Conservation (phyloP, 2,888 invertebrate species). For the Serripes groenlandicus region DNA sequence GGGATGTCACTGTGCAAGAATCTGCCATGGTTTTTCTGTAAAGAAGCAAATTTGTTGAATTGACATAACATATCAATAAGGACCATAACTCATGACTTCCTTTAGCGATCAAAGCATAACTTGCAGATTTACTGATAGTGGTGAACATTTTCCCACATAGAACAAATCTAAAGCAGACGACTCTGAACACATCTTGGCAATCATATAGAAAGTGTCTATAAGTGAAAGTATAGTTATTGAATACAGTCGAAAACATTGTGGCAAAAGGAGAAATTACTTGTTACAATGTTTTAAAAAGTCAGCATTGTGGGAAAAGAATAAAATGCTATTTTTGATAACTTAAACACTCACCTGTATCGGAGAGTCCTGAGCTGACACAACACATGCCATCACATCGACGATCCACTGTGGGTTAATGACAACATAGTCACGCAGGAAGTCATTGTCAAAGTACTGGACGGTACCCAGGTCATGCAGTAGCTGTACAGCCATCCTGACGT, state of each 20-base stretch:
- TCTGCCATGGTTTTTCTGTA: constrained; percentile 79
- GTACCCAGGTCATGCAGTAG: constrained; percentile 85
- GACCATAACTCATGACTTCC: no score
- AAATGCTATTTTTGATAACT: neutral
- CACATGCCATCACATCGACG: constrained; percentile 85
- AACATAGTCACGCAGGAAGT: constrained; percentile 82
- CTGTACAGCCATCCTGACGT: constrained; percentile 81
- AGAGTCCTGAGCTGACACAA: constrained; percentile 85
- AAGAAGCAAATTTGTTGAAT: neutral
- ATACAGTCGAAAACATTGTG: neutral
- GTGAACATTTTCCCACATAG: no score
- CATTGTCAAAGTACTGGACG: constrained; percentile 85
- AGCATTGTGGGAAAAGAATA: neutral
- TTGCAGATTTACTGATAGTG: no score
- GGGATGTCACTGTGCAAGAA: constrained; percentile 81
- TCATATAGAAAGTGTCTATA: no score
- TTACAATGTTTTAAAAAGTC: neutral
- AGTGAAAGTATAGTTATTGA: no score
- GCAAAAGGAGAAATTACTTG: neutral
- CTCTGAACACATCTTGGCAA: no score
- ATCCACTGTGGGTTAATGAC: constrained; percentile 86
- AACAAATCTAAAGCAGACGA: no score
- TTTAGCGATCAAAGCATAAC: no score
- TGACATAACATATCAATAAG: no score
- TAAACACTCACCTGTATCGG: constrained; percentile 81